Evolutionary conservation across 2,888 invertebrate genomes (phyloP), one percentile per base, ranked within the genome.

Genomic region (Plagodis dolabraria): DNA sequence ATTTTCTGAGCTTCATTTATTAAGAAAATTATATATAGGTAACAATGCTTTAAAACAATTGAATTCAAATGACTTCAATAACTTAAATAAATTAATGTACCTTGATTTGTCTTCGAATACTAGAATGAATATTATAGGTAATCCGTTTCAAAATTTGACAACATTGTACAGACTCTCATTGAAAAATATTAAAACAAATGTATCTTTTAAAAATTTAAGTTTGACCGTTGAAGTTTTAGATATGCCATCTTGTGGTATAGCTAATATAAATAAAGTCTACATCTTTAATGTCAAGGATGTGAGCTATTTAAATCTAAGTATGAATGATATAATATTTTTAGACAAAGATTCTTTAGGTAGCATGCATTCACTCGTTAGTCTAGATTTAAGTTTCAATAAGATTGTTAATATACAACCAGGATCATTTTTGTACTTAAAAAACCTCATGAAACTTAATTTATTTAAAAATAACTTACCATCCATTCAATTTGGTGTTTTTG

Each of bases 331-430:
- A 34, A 9, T 50, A 9, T 50, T 34, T 12, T 55, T 73, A 35
- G 65, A 73, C 49, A 71, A 70, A 53, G 53, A 60, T 54, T 70
- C 71, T 22, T 69, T 73, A 58, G 54, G 60, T 57, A 55, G 45
- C 42, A 60, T 70, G 59, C 57, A 57, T 35, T 53, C 58, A 11
- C 59, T 73, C 2, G 45, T 54, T 7, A 49, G 36, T 6, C 59
- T 73, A 9, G 71, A 73, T 60, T 53, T 73, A 43, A 71, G 73
- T 60, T 62, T 47, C 8, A 73, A 73, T 53, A 50, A 45, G 44
- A 70, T 73, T 47, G 50, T 51, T 33, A 60, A 40, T 10, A 69
- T 73, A 52, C 71, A 73, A 53, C 73, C 73, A 34, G 73, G 73
- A 2, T 57, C 70, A 7, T 73, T 73, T 57, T 40, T 62, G 7